Base-by-base conservation (phyloP, 2,797 vertebrate species). In the Arnoldichthys spilopterus region DNA sequence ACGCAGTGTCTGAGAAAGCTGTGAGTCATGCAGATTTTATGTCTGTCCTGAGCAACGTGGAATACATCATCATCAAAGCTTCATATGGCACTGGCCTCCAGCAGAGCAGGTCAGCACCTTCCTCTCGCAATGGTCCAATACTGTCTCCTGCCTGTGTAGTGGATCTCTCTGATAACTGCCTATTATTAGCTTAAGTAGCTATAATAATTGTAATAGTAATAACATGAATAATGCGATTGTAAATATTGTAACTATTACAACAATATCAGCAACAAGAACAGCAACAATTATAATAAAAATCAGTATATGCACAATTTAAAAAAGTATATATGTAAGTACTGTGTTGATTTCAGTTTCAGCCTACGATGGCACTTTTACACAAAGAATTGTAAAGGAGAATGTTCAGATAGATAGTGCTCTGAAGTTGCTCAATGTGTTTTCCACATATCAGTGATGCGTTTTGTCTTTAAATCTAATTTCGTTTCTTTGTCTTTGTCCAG, bases 21-120 rank as follows among this genome's bases (percentile, higher is more conserved):
- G 96, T 98, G 63, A 93, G 91, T 40, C 96, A 84, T 24, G 85
- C 88, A 0, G 96, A 99, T 88, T 98, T 99, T 88, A 91, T 99
- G 95, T 95, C 94, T 0, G 86, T 98, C 26, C 94, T 99, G 70
- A 94, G 93, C 85, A 93, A 93, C 0, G 67, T 99, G 54, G 95
- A 97, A 30, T 97, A 96, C 67, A 79, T 99, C 79, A 91, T 97
- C 80, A 93, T 99, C 83, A 98, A 97, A 84, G 96, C 97, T 4
- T 94, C 95, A 0, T 97, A 96, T 4, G 97, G 97, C 1, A 93
- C 91, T 62, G 91, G 91, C 3, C 89, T 98, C 37, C 94, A 94
- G 84, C 97, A 98, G 86, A 98, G 96, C 96, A 96, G 97, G 97
- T 98, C 87, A 9, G 63, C 18, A 54, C 7, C 11, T 15, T 68